Evolutionary conservation across 2,888 invertebrate species (phyloP), one percentile per base, ranked within the genome.

Genomic region (Eupithecia subumbrata): DNA sequence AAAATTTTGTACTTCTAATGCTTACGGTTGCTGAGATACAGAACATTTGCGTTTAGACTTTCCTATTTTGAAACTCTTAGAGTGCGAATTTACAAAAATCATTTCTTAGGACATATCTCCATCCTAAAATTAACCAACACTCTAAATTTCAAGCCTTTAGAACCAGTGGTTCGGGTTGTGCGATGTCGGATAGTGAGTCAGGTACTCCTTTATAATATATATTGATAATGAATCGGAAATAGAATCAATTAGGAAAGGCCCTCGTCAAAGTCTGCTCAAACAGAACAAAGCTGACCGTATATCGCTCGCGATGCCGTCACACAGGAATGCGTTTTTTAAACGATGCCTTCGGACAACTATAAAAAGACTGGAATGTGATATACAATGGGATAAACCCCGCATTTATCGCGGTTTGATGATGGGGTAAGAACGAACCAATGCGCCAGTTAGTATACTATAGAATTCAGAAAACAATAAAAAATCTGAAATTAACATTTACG

Each of bases 291-390:
- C 5, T 60, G 25, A 14, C 25, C 25, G 60, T 25, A 12, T 25
- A 34, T 30, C 30, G 25, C 18, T 34, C 18, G 34, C 0, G 18
- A 30, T 25, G 22, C 66, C 45, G 69, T 76, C 45, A 34, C 22
- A 40, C 40, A 71, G 71, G 74, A 76, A 76, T 76, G 76, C 56
- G 8, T 76, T 76, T 76, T 76, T 76, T 74, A 73, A 74, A 63
- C 71, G 25, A 43, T 34, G 37, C 22, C 66, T 48, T 48, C 14
- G 22, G 34, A 66, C 22, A 37, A 18, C n/a, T n/a, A 72, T 74
- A 76, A 74, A 76, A 76, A 56, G 52, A 9, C 22, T 52, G 76
- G 76, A 76, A 74, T 76, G 76, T 74, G 64, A 66, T 7, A 34
- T 66, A 66, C 66, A 72, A 45, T 71, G 45, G 4, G 18, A 34